Percentiles rank a stretch among this genome's conserved stretches.
These are phyloP conservation scores for Octomys mimax DNA, from an alignment of 2,797 vertebrate species.

Conservation along the genomic window DNA sequence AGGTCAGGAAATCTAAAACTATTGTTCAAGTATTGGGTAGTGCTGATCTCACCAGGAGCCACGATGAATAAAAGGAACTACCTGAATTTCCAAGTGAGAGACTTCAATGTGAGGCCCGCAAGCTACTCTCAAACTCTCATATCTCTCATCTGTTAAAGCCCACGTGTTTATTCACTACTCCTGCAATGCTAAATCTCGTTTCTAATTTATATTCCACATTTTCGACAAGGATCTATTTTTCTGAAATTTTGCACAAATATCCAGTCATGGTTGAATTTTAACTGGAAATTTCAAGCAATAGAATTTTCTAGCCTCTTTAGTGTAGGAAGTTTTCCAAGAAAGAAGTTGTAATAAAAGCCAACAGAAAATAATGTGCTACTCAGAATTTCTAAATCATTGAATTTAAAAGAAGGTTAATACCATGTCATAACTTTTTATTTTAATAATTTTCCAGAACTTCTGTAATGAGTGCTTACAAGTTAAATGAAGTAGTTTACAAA, in stretches of 20 bases:
- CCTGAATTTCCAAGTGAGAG: neutral
- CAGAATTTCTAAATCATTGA: neutral
- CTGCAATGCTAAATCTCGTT: neutral
- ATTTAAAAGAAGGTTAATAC: neutral
- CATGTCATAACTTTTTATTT: neutral
- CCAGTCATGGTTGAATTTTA: constrained; percentile 23
- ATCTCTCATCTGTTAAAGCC: neutral
- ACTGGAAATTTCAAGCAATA: neutral
- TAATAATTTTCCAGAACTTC: neutral
- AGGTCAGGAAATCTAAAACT: constrained; percentile 17
- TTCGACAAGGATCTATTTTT: neutral
- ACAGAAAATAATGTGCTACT: neutral
- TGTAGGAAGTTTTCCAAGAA: neutral
- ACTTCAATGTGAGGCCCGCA: neutral
- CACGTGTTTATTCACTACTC: neutral
- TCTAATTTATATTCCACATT: neutral
- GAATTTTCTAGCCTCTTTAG: neutral
- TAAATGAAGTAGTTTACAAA: neutral
- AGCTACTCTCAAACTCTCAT: neutral
- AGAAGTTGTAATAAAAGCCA: neutral
- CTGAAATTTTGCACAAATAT: neutral
- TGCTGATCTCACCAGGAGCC: neutral
- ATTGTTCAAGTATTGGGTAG: neutral
- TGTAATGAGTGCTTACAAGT: neutral
- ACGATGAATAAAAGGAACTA: neutral